Evolutionary conservation across 2,888 invertebrate genomes (phyloP).

Genomic region (Lottia gigantea): DNA sequence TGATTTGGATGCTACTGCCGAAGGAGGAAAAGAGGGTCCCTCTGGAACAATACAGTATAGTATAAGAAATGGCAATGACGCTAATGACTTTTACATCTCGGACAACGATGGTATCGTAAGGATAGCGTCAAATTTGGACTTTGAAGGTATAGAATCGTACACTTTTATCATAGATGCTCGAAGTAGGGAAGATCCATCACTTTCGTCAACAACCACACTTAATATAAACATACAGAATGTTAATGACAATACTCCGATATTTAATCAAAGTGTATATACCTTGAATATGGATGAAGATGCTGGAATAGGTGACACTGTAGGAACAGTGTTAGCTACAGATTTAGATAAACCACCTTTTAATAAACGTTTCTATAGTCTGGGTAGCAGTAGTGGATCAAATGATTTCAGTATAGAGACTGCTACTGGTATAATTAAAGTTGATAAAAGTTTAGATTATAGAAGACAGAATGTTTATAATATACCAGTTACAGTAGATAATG

Average conservation of each 20-base stretch:
- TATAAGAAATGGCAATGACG: constrained; percentile 36
- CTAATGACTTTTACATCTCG: constrained; percentile 36
- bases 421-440: constrained; percentile 84
- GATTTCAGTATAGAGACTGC: constrained; percentile 79
- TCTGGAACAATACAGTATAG: constrained; percentile 36
- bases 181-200: constrained; percentile 31
- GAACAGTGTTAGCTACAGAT: constrained; percentile 38
- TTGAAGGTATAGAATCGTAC: constrained; percentile 30
- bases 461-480: constrained; percentile 83
- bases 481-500: constrained; percentile 72
- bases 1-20: constrained; percentile 42
- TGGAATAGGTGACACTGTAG: constrained; percentile 23
- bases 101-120: constrained; percentile 39
- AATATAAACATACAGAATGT: constrained; percentile 40
- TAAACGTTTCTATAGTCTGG: not conserved
- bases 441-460: constrained; percentile 88
- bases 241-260: constrained; percentile 47
- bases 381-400: not conserved
- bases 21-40: constrained; percentile 38
- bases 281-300: constrained; percentile 37
- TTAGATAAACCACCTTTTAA: constrained; percentile 24
- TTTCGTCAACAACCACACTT: constrained; percentile 35
- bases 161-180: constrained; percentile 35
- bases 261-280: constrained; percentile 28
- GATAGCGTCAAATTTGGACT: constrained; percentile 37